Evolutionary conservation across 2,797 vertebrate species (phyloP).

Genomic region (Chaetodon trifasciatus): DNA sequence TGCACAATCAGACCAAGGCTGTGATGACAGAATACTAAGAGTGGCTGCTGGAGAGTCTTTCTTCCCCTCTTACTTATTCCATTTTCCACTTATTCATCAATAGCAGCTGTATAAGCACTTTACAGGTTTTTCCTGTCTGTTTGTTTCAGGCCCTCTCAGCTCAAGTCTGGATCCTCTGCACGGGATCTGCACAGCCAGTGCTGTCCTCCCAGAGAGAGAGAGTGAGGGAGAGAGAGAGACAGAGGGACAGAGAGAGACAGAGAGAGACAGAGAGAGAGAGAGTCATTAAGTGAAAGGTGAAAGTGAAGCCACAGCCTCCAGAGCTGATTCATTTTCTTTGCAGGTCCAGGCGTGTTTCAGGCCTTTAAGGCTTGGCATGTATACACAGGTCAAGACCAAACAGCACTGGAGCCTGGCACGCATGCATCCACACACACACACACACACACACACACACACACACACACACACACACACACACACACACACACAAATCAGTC

Average conservation of each 20-base stretch:
- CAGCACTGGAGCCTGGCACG: not conserved
- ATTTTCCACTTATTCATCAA: slow-evolving; percentile 24
- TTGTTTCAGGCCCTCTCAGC: slow-evolving; percentile 22
- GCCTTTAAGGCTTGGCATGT: slow-evolving; percentile 59
- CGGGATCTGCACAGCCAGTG: not conserved
- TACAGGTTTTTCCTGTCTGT: slow-evolving; percentile 10
- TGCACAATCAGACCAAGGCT: not conserved
- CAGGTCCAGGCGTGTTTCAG: slow-evolving; percentile 63
- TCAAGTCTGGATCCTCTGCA: slow-evolving; percentile 16
- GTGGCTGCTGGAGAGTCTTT: slow-evolving; percentile 5
- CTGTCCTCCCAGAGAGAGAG: not conserved
- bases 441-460: slow-evolving; percentile 23
- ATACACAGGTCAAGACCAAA: slow-evolving; percentile 64
- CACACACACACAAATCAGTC: slow-evolving; percentile 15
- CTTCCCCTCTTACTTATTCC: slow-evolving; percentile 17
- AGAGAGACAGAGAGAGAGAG: slow-evolving; percentile 10
- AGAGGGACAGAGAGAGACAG: not conserved
- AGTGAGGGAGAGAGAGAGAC: slow-evolving; percentile 2
- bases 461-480: slow-evolving; percentile 18
- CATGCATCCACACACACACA: slow-evolving; percentile 4
- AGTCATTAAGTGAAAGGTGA: slow-evolving; percentile 60
- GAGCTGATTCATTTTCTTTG: slow-evolving; percentile 64
- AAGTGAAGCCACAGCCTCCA: slow-evolving; percentile 51
- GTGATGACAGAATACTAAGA: slow-evolving; percentile 3
- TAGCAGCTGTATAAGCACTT: slow-evolving; percentile 66